Percentiles rank a stretch among this genome's conserved stretches.
Evolutionary conservation across 2,113 vertebrate genomes (phyloP).

Genomic region (Athene cunicularia): DNA sequence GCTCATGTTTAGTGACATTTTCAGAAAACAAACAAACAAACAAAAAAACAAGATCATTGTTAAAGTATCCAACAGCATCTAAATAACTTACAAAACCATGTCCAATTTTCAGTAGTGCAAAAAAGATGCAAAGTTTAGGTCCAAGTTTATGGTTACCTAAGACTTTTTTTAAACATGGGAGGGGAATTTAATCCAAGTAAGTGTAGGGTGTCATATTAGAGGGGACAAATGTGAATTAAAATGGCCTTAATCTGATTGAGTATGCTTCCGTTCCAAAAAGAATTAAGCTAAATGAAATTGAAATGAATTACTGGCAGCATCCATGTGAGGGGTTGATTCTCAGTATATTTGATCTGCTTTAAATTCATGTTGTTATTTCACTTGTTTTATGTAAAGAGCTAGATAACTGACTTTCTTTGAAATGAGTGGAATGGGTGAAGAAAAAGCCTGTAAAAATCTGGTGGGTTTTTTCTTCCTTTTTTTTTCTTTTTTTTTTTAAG

Average conservation of each 20-base stretch:
- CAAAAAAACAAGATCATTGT: not conserved
- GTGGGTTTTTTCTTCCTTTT: accelerated
- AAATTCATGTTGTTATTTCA: not conserved
- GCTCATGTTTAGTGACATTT: not conserved
- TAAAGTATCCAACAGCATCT: not conserved
- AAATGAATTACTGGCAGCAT: not conserved
- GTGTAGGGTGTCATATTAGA: not conserved
- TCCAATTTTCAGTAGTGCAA: not conserved
- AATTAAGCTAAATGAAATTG: constrained; percentile 10
- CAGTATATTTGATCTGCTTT: not conserved
- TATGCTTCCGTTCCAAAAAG: not conserved
- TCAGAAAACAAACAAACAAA: accelerated
- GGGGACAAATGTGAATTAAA: not conserved
- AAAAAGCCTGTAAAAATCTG: not conserved
- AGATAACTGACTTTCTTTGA: not conserved
- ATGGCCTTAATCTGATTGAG: not conserved
- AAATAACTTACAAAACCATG: not conserved
- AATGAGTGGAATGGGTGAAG: not conserved
- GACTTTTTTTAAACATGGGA: not conserved
- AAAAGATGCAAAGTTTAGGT: not conserved
- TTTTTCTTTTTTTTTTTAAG: not conserved
- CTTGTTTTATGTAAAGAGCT: not conserved
- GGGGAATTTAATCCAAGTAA: not conserved
- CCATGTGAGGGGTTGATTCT: not conserved
- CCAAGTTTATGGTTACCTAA: not conserved